These are phyloP conservation scores for Ameiurus melas DNA, from an alignment of 2,113 vertebrate species.

Conservation along the genomic window DNA sequence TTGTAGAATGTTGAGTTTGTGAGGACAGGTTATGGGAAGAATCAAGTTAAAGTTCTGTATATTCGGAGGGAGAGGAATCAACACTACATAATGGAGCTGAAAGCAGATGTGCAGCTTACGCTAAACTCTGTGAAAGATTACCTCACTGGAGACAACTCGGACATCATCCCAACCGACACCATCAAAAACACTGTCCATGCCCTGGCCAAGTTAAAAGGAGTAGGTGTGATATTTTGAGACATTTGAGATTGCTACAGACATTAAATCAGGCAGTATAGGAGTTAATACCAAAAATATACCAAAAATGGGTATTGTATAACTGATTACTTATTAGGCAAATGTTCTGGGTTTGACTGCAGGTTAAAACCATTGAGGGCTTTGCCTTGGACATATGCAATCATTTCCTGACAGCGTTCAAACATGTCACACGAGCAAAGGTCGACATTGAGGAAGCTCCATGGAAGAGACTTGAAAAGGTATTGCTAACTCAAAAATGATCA, in stretches of 20 bases:
- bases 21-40: constrained; percentile 90
- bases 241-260: not conserved
- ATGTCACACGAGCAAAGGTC: constrained; percentile 77
- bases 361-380: constrained; percentile 82
- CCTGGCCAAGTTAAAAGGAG: constrained; percentile 88
- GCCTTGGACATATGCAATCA: constrained; percentile 82
- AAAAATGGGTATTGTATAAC: not conserved
- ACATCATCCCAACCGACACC: constrained; percentile 95
- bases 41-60: constrained; percentile 83
- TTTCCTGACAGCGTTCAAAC: constrained; percentile 83
- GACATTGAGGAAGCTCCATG: constrained; percentile 84
- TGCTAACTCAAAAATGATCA: not conserved
- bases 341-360: constrained; percentile 61
- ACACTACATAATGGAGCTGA: constrained; percentile 83
- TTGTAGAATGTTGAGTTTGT: constrained; percentile 86
- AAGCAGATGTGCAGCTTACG: constrained; percentile 82
- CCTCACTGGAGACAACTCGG: constrained; percentile 82
- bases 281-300: not conserved
- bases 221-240: constrained; percentile 63
- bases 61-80: constrained; percentile 77
- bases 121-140: constrained; percentile 86
- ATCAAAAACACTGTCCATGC: constrained; percentile 93
- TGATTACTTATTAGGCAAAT: not conserved
- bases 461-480: constrained; percentile 83
- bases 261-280: not conserved